A percentile compares a stretch with the other conserved stretches of the same genome.
These are phyloP conservation scores for Pachycephala philippinensis DNA, from an alignment of 2,113 vertebrate species.

Conservation along the genomic window DNA sequence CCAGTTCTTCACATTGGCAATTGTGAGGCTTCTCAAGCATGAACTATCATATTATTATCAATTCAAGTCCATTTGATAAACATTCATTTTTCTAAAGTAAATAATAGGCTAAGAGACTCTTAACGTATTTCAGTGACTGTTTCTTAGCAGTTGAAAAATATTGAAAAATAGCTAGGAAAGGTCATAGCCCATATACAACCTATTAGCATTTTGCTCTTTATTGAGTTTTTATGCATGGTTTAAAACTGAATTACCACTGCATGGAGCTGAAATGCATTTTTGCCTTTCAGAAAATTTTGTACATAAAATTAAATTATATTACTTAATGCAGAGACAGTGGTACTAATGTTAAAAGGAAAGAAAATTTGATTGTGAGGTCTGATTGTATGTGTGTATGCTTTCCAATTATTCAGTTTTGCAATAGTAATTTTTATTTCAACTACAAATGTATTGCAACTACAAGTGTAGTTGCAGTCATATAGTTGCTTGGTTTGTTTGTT, in stretches of 20 bases:
- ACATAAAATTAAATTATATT: slow-evolving; percentile 59
- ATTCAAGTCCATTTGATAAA: slow-evolving; percentile 59
- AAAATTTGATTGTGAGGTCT: background rate
- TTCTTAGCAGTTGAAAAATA: slow-evolving; percentile 30
- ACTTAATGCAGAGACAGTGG: background rate
- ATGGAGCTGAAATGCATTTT: slow-evolving; percentile 41
- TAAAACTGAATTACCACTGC: slow-evolving; percentile 50
- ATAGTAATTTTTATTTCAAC: background rate
- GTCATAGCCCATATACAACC: background rate
- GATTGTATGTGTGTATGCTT: background rate
- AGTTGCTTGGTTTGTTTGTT: background rate
- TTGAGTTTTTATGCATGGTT: slow-evolving; percentile 60
- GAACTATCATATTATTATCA: slow-evolving; percentile 67
- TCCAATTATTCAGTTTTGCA: background rate
- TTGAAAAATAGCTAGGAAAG: slow-evolving; percentile 42
- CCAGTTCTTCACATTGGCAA: background rate
- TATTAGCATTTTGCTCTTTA: slow-evolving; percentile 45
- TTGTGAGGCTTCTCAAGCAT: slow-evolving; percentile 65
- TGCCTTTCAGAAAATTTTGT: slow-evolving; percentile 57
- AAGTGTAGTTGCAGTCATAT: background rate
- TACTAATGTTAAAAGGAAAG: background rate
- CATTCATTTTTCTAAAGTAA: slow-evolving; percentile 12
- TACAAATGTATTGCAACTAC: too few relatives aligned
- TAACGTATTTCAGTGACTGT: background rate
- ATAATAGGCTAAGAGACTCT: background rate